Conservation (phyloP, 1,140 invertebrate species). For the Zaprionus africanus region DNA sequence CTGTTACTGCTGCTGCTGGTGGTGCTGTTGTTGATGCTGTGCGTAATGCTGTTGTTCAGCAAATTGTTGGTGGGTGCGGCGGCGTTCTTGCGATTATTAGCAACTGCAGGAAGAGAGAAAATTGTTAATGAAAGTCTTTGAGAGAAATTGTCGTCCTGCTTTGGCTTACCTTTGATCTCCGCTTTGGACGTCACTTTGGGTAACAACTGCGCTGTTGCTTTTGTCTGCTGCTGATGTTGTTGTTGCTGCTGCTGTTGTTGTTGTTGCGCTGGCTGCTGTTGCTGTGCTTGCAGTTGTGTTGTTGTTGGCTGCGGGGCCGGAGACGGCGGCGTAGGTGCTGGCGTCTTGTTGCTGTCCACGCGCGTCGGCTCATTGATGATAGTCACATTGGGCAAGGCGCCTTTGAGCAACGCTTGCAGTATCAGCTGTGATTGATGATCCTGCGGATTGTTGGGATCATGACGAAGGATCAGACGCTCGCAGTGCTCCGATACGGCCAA, state of each 20-base stretch:
- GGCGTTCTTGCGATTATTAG: slow-evolving; percentile 53
- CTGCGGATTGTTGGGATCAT: slow-evolving; percentile 82
- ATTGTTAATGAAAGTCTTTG: background rate
- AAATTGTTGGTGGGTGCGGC: slow-evolving; percentile 29
- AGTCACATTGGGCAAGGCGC: slow-evolving; percentile 81
- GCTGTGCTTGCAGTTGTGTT: background rate
- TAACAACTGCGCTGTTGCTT: slow-evolving; percentile 25
- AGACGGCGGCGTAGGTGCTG: slow-evolving; percentile 32
- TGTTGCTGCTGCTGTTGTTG: slow-evolving; percentile 43
- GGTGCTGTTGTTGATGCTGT: slow-evolving; percentile 24
- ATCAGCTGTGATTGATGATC: slow-evolving; percentile 83
- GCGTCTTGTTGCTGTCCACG: slow-evolving; percentile 53
- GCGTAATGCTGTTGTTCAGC: slow-evolving; percentile 34
- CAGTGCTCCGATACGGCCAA: slow-evolving; percentile 81
- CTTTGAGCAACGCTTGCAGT: slow-evolving; percentile 79
- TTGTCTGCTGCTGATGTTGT: slow-evolving; percentile 23
- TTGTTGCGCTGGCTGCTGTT: slow-evolving; percentile 35
- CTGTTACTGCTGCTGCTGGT: slow-evolving; percentile 24
- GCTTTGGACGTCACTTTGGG: slow-evolving; percentile 51
- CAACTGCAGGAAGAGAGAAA: slow-evolving; percentile 23
- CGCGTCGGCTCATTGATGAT: slow-evolving; percentile 83
- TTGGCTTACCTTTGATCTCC: slow-evolving; percentile 57
- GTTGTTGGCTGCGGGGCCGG: background rate
- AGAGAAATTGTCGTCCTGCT: accelerated
- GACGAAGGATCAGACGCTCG: slow-evolving; percentile 75